These are phyloP conservation scores for Erebia palarica DNA, from an alignment of 2,888 invertebrate species.

Conservation along the genomic window DNA sequence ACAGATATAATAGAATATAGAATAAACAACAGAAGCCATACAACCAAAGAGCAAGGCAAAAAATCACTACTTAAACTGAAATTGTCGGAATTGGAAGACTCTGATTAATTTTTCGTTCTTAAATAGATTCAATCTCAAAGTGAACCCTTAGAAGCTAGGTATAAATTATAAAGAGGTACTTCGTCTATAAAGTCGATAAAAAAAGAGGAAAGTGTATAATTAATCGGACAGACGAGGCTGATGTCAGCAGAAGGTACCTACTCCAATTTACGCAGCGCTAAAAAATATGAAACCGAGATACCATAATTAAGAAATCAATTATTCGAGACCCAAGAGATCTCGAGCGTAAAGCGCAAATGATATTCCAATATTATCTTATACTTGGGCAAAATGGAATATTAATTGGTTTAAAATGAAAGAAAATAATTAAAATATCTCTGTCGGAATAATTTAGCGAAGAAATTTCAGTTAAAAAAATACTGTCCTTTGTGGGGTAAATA, in stretches of 20 bases:
- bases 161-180: too few species aligned
- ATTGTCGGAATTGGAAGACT: too few species aligned
- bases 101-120: too few species aligned
- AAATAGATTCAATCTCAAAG: too few species aligned
- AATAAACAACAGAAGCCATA: too few species aligned
- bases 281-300: conserved; percentile 23
- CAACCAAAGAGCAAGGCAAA: too few species aligned
- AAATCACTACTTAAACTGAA: too few species aligned
- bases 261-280: conserved; percentile 4
- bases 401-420: conserved; percentile 35
- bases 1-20: too few species aligned
- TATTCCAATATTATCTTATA: conserved; percentile 40
- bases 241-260: neutral
- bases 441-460: conserved; percentile 26
- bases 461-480: conserved; percentile 30
- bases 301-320: conserved; percentile 30
- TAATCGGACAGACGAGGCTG: neutral
- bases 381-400: conserved; percentile 34
- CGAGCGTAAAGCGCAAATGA: conserved; percentile 33
- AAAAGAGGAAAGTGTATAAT: neutral
- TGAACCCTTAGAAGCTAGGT: too few species aligned
- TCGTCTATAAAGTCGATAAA: neutral
- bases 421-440: conserved; percentile 31
- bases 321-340: conserved; percentile 24
- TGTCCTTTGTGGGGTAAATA: conserved; percentile 5